Base-by-base conservation (phyloP, 1,140 invertebrate species). In the Whitmania pigra region DNA sequence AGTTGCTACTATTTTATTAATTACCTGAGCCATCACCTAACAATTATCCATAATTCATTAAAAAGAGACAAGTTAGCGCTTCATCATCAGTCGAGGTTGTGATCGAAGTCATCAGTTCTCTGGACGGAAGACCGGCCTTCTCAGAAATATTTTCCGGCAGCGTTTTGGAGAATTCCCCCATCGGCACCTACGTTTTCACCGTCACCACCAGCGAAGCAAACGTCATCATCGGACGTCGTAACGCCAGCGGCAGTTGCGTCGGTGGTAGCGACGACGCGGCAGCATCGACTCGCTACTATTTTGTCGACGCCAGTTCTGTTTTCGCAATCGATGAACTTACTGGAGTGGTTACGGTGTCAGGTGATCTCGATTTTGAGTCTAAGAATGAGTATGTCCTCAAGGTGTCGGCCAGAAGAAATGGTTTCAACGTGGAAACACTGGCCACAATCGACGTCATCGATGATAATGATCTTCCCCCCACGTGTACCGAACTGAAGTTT, bases 121-220 rank as follows among this genome's bases (percentile, higher is more conserved):
- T n/a, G 22, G 57, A 63, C 29, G 22, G 22, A 25, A 63, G 29
- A 31, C 57, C 57, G 4, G 15, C 29, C 11, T 63, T 63, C 57
- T 22, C 57, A 13, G 57, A 63, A 20, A 63, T 63, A 63, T 63
- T 63, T 15, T 25, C 57, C 15, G 57, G 57, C 22, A 63, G 22
- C 22, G 22, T 63, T 15, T 18, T 63, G 22, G 57, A 63, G 22
- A 22, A 63, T 63, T 63, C 57, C 6, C 57, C 57, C 22, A n/a
- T 63, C 57, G 57, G 57, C 9, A 63, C 57, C 11, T 63, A 63
- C 29, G 57, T 63, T 7, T 31, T 63, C 22, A 63, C 57, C 3
- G 57, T 63, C 29, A 63, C 57, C 57, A 63, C 57, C 22, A 63
- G 29, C 29, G 57, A 63, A 4, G 57, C 57, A n/a, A 63, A 63